Percentiles rank a stretch among this genome's conserved stretches.
phyloP scores from a whole-genome alignment of 1,140 invertebrate species.

The Microplitis demolitor region DNA sequence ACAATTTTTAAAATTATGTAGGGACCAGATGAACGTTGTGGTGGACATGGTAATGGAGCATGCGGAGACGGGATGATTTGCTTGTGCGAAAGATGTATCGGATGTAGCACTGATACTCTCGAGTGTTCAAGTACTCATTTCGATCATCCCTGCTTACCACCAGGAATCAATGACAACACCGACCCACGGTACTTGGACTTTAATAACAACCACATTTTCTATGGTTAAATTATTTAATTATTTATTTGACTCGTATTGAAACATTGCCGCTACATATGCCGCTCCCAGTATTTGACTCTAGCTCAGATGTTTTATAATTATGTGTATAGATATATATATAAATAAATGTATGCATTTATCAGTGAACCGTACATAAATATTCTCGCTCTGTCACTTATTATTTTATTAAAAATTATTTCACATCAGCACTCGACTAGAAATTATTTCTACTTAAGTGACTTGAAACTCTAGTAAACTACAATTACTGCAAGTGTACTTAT shows the following conservation, averaged over 20 bases:
- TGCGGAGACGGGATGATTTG: conserved; percentile 65
- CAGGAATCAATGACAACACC: neutral
- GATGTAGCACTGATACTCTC: conserved; percentile 57
- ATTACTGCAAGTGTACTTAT: neutral
- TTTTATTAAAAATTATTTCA: neutral
- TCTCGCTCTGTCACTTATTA: neutral
- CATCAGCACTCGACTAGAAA: no score
- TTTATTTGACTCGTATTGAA: neutral
- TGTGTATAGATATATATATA: no score
- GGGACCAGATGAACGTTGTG: conserved; percentile 63
- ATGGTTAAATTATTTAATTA: conserved; percentile 23
- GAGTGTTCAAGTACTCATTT: conserved; percentile 45
- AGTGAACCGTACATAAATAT: no score
- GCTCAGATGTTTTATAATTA: no score
- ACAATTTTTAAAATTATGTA: conserved; percentile 32
- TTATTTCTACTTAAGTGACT: neutral
- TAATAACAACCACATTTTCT: neutral
- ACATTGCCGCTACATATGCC: neutral
- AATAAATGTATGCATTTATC: no score
- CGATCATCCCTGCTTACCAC: conserved; percentile 33
- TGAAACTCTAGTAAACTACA: no score
- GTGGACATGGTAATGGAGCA: conserved; percentile 54
- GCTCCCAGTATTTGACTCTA: no score
- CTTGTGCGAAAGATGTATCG: conserved; percentile 58
- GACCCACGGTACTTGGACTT: conserved; percentile 15